These are phyloP conservation scores for Eriosoma lanigerum DNA, from an alignment of 1,140 invertebrate species.

Conservation along the genomic window DNA sequence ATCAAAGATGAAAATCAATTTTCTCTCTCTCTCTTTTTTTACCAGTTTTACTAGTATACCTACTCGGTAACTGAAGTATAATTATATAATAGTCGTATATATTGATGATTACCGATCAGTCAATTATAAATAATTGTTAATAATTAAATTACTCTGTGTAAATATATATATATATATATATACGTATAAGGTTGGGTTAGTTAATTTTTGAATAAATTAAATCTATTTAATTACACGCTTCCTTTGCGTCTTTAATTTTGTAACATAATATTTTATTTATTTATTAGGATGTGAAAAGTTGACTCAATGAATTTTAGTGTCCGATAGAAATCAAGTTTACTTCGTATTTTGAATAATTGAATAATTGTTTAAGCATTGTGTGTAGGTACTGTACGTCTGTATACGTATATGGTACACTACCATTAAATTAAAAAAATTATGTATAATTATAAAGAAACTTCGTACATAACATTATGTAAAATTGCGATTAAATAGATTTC, in stretches of 20 bases:
- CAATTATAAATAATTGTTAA: constrained; percentile 19
- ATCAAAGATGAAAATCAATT: background rate
- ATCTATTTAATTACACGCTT: background rate
- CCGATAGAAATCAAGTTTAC: background rate
- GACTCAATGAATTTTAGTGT: too few species aligned
- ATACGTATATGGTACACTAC: background rate
- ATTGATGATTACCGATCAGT: background rate
- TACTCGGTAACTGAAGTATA: too few species aligned
- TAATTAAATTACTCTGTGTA: background rate
- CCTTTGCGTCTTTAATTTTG: too few species aligned
- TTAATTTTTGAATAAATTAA: background rate
- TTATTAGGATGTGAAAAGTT: too few species aligned
- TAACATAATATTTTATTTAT: too few species aligned
- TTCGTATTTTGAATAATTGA: background rate
- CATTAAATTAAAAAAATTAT: background rate
- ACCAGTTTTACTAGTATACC: background rate
- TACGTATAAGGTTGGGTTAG: too few species aligned
- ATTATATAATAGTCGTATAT: too few species aligned
- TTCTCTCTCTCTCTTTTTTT: background rate
- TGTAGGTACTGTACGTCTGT: too few species aligned
- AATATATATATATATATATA: too few species aligned
- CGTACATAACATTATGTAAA: constrained; percentile 1
- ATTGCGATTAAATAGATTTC: background rate
- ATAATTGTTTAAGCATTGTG: too few species aligned
- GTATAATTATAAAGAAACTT: background rate